A percentile compares a stretch with the other conserved stretches of the same genome.
These are phyloP conservation scores for Epsilonema sp. DNA, from an alignment of 2,888 invertebrate species.

Conservation along the genomic window DNA sequence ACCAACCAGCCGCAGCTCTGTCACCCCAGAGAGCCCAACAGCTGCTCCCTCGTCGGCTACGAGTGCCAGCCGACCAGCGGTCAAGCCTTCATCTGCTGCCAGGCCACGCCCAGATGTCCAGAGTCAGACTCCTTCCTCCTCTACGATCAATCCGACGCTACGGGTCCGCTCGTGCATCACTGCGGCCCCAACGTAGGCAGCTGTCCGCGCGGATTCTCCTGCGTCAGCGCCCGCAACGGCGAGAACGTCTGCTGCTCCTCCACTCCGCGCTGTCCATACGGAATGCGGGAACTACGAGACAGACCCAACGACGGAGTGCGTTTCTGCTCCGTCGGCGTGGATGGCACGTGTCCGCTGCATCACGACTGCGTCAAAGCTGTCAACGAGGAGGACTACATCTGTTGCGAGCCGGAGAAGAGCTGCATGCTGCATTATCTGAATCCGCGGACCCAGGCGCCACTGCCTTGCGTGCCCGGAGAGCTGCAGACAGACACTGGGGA, in stretches of 20 bases:
- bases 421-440: slow-evolving; percentile 17
- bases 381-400: slow-evolving; percentile 11
- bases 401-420: slow-evolving; percentile 14
- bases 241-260: not conserved
- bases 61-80: slow-evolving; percentile 10
- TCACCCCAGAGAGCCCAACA: slow-evolving; percentile 11
- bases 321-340: not conserved
- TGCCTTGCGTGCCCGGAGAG: slow-evolving; percentile 16
- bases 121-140: not conserved
- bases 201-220: too few relatives aligned
- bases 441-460: slow-evolving; percentile 11
- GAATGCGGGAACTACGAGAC: not conserved
- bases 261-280: not conserved
- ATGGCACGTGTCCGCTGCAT: not conserved
- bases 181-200: not conserved
- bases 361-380: slow-evolving; percentile 3
- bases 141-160: not conserved
- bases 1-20: slow-evolving; percentile 16
- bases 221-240: too few relatives aligned
- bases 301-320: too few relatives aligned
- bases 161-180: not conserved
- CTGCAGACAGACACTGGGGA: too few relatives aligned
- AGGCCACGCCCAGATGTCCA: not conserved
- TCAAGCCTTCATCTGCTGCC: not conserved
- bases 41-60: slow-evolving; percentile 17